Evolutionary conservation across 2,888 invertebrate species (phyloP), one percentile per base, ranked within the genome.

Genomic region (Drosophila histrio): DNA sequence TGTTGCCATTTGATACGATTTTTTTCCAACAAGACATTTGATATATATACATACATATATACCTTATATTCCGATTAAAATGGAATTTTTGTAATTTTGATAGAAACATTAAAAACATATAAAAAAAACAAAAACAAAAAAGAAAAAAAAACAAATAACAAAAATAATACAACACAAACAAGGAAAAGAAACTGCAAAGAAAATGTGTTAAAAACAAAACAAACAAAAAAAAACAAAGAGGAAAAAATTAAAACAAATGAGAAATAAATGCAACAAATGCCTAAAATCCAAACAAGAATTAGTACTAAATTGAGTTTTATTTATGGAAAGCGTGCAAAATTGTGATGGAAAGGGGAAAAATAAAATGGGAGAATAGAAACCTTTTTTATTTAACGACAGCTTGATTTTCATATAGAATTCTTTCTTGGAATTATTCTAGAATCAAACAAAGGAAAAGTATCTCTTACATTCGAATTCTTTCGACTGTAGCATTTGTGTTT

Each of bases 21-120:
- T 87, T 84, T 88, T 83, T 64, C 79, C 73, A 69, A 67, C 52
- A 69, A 60, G 41, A 88, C 78, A 84, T 80, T 87, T 87, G 74
- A 86, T 83, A 83, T 78, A 77, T 66, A 81, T 72, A 73, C 49
- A 70, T 75, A 63, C 62, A 75, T 76, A 76, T 83, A 79, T 81
- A 84, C 76, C 83, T 87, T 84, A 79, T 88, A 89, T 87, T 89
- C 87, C 89, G 76, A 77, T 78, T 86, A 63, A 67, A 88, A 77
- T 62, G 84, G 87, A 81, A 84, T 82, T 88, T 85, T 85, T 85
- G 85, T 89, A 85, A 85, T 85, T 89, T 89, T 85, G 88, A 89
- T 85, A 89, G 72, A 89, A 82, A 82, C 88, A 86, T 86, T 72
- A 72, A 83, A 84, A 81, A 75, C 64, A 65, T 69, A 74, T 43